Evolutionary conservation across 2,888 invertebrate genomes (phyloP).

Genomic region (Sepioteuthis lessoniana): DNA sequence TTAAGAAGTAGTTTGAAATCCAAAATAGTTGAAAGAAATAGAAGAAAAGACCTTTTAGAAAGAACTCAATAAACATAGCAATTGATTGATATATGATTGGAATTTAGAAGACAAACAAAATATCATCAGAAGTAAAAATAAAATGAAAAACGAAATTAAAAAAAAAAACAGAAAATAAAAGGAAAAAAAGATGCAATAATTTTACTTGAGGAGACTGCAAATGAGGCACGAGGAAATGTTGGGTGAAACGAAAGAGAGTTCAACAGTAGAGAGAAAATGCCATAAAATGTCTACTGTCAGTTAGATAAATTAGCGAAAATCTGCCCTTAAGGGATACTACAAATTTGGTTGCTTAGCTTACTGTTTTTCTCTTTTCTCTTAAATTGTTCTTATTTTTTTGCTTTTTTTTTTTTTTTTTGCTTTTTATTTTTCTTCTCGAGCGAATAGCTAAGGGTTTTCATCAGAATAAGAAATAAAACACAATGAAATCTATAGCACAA

Average conservation of each 20-base stretch:
- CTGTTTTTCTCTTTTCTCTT: too few species aligned
- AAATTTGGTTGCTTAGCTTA: neutral
- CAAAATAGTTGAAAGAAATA: neutral
- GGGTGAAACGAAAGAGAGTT: neutral
- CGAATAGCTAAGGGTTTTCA: neutral
- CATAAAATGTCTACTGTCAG: slow-evolving; percentile 6
- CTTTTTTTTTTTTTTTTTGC: too few species aligned
- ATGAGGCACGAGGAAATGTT: neutral
- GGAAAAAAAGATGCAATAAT: neutral
- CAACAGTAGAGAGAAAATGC: neutral
- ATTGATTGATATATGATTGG: neutral
- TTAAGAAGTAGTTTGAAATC: neutral
- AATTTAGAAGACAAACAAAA: neutral
- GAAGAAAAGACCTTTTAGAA: neutral
- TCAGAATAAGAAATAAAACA: neutral
- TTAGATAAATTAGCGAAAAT: neutral
- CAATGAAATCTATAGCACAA: neutral
- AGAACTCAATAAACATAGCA: neutral
- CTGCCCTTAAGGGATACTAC: neutral
- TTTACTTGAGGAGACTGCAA: neutral
- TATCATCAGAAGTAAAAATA: too few species aligned
- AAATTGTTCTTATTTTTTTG: too few species aligned
- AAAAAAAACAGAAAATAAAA: neutral
- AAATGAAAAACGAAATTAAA: neutral
- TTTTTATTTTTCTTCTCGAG: too few species aligned